Evolutionary conservation across 2,797 vertebrate genomes (phyloP), one percentile per base, ranked within the genome.

Genomic region (Cetoscarus ocellatus): DNA sequence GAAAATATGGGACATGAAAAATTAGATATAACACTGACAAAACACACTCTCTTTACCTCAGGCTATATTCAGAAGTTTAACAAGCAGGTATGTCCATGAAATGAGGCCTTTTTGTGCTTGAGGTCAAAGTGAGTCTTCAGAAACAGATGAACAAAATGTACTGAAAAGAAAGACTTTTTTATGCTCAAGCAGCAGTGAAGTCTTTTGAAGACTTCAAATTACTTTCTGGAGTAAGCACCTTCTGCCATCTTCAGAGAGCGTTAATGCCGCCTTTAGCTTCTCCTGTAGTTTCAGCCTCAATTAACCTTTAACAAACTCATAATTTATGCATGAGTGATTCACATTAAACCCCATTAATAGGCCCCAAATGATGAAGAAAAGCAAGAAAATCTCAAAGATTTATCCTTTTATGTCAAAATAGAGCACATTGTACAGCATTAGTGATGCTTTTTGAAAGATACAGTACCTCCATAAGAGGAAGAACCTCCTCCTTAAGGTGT

Each of bases 371-470:
- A 73, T 70, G 81, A 0, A 55, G 17, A 69, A 68, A 77, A 76
- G 35, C 35, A 59, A 64, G 68, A 55, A 7, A 15, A 55, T 67
- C 48, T 77, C 42, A 80, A 85, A 61, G 84, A 83, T 80, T 83
- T 27, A 76, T 52, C 72, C 15, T 79, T 92, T 92, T 88, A 91
- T 91, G 87, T 82, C 77, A 91, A 92, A 92, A 90, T 87, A 88
- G 77, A 87, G 69, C 81, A 86, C 79, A 86, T 59, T 80, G 67
- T 91, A 89, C 89, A 89, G 79, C 79, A 84, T 87, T 67, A 77
- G 69, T 75, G 60, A 80, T 77, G 49, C 55, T 70, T 83, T 65
- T 70, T 74, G 12, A 82, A 80, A 82, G 69, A 81, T 55, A 80
- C 68, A 79, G 50, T 17, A 57, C 73, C 66, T 70, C 62, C 65